phyloP scores from a whole-genome alignment of 1,140 invertebrate genomes.

The Drosophila tsacasi region DNA sequence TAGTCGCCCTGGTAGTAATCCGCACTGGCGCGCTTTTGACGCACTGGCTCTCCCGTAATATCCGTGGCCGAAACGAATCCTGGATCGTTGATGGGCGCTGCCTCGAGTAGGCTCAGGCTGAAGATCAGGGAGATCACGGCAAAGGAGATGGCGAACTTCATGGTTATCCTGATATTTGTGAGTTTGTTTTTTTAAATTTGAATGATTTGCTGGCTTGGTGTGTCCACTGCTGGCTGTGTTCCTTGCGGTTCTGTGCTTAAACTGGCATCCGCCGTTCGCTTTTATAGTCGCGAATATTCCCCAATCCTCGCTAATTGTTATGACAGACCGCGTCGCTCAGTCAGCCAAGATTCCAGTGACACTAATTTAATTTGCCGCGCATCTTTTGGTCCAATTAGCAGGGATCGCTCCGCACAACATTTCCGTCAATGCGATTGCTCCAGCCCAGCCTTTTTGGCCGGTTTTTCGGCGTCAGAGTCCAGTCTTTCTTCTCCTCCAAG shows the following conservation, averaged over 20 bases:
- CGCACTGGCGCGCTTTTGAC: conserved; percentile 51
- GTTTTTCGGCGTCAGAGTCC: neutral
- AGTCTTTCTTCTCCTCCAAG: neutral
- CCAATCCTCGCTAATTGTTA: conserved; percentile 64
- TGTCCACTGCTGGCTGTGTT: conserved; percentile 48
- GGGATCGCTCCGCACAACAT: conserved; percentile 31
- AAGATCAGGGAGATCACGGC: conserved; percentile 31
- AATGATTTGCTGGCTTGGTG: neutral
- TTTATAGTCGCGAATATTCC: conserved; percentile 63
- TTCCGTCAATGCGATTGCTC: conserved; percentile 54
- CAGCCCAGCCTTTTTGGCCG: conserved; percentile 45
- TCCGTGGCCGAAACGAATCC: conserved; percentile 51
- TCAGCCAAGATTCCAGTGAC: conserved; percentile 25
- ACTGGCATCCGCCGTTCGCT: conserved; percentile 11
- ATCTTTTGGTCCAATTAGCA: conserved; percentile 61
- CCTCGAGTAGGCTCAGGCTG: conserved; percentile 19
- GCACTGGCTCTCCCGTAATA: conserved; percentile 59
- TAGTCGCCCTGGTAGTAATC: conserved; percentile 58
- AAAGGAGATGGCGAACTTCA: conserved; percentile 41
- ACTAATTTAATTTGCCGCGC: conserved; percentile 63
- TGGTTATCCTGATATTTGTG: conserved; percentile 32
- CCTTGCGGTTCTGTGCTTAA: conserved; percentile 63
- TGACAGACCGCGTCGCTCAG: conserved; percentile 40
- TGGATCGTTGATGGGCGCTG: conserved; percentile 36
- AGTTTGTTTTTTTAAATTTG: neutral